Base-by-base conservation (phyloP, 1,140 invertebrate genomes). In the Araneus ventricosus region DNA sequence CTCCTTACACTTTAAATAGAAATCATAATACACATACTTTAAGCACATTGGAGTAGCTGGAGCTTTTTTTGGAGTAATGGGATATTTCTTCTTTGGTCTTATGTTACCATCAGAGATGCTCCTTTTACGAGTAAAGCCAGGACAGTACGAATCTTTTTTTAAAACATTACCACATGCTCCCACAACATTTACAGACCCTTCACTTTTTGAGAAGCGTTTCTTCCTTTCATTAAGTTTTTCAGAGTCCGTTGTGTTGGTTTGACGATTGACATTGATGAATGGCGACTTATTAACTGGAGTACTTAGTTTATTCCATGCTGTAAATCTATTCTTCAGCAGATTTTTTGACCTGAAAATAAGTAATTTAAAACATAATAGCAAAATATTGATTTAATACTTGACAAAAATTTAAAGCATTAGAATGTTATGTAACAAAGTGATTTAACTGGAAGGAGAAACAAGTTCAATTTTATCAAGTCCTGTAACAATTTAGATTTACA, bases 31-130 rank as follows among this genome's bases (percentile, higher is more conserved):
- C 4, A n/a, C 87, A 41, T 88, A 88, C 87, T 88, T 88, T 22
- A 88, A 88, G 22, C 87, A 88, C 59, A 67, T 88, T 41, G 87
- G 87, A 67, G 87, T 88, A 8, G n/a, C 57, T 14, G 87, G 34
- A 41, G n/a, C 1, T 27, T 34, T 45, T 70, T 27, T 70, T 52
- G 45, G 45, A 14, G 45, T 52, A 0, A 1, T 14, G 17, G 45
- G 45, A 52, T 14, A 52, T 52, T 52, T 52, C n/a, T 5, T 88
- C 20, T 67, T 61, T 20, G 17, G 17, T 41, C 5, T 88, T 5
- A 41, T 41, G 27, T 88, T 37, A 63, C 30, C 39, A 34, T 39
- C 59, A 41, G 63, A 88, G 17, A 24, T 8, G 4, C 59, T 88
- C 20, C 87, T 88, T 30, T 45, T 88, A 14, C 8, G 59, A 37